Evolutionary conservation across 2,797 vertebrate species (phyloP), one percentile per base, ranked within the genome.

Genomic region (Neosilurus mollespiculum): DNA sequence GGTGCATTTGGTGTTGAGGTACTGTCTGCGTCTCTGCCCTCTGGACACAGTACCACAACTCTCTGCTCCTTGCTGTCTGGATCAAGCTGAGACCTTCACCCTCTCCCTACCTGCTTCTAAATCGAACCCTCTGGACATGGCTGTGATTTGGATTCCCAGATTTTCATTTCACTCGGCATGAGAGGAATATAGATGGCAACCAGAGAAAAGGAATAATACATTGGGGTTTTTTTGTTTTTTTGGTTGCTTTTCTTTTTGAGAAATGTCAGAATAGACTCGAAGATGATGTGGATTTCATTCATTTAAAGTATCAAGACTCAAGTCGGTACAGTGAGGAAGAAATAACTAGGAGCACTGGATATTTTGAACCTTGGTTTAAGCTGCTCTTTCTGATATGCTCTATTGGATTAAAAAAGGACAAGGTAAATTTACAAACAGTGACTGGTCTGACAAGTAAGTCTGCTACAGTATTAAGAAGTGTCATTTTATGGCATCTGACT

Each of bases 11-110:
- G 87, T 89, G 91, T 88, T 43, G 89, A 89, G 86, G 91, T 91
- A 90, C 89, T 90, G 94, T 95, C 94, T 94, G 92, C 90, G 89
- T 93, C 90, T 94, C 87, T 93, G 93, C 93, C 93, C 93, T 92
- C 92, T 93, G 93, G 94, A 95, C 90, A 92, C 87, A 88, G 87
- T 93, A 91, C 91, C 93, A 90, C 87, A 88, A 91, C 92, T 93
- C 89, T 61, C 20, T 43, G 88, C 89, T 87, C 84, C 90, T 80
- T 84, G 84, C 79, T 24, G 65, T 82, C 84, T 87, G 79, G 81
- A 90, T 89, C 87, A 81, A 87, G 89, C 91, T 81, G 62, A 75
- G 85, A 56, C 73, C n/a, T 61, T 51, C 65, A 49, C 34, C 59
- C 65, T 78, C 76, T 86, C 69, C 62, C 61, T 30, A n/a, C 83